Evolutionary conservation across 2,888 invertebrate genomes (phyloP).

Genomic region (Plagodis pulveraria): DNA sequence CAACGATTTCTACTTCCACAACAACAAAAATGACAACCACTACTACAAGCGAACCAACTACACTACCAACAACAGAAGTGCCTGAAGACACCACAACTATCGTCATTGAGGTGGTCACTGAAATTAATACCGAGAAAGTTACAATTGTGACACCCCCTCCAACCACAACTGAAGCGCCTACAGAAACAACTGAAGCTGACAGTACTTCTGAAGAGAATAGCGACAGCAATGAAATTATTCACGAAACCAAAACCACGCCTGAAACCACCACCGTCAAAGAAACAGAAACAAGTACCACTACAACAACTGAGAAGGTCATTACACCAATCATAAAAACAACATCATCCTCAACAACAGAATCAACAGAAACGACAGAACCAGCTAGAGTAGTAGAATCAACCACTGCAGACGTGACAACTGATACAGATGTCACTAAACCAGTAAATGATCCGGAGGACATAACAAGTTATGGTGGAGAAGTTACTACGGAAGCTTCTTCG

Average conservation of each 20-base stretch:
- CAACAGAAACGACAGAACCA: conserved; percentile 19
- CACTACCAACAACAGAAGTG: conserved; percentile 50
- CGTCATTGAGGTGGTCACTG: conserved; percentile 60
- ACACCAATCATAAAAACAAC: conserved; percentile 1
- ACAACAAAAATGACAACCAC: conserved; percentile 29
- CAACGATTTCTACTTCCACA: conserved; percentile 38
- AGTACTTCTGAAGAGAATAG: conserved; percentile 66
- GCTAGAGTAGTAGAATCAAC: conserved; percentile 29
- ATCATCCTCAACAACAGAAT: conserved; percentile 5
- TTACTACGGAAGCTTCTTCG: conserved; percentile 67
- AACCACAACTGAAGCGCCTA: conserved; percentile 44
- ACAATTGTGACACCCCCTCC: conserved; percentile 38
- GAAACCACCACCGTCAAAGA: conserved; percentile 16
- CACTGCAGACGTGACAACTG: conserved; percentile 40
- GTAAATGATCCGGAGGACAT: conserved; percentile 58
- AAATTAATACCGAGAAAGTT: conserved; percentile 65
- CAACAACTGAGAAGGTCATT: conserved; percentile 3
- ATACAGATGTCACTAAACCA: conserved; percentile 50
- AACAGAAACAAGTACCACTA: conserved; percentile 28
- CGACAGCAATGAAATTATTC: conserved; percentile 68
- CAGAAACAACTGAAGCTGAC: conserved; percentile 43
- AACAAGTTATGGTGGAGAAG: conserved; percentile 58
- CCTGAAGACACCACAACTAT: conserved; percentile 58
- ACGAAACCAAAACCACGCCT: conserved; percentile 44
- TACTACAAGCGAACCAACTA: conserved; percentile 47